These are phyloP conservation scores for Morelia viridis DNA, from an alignment of 2,797 vertebrate genomes.

Conservation along the genomic window DNA sequence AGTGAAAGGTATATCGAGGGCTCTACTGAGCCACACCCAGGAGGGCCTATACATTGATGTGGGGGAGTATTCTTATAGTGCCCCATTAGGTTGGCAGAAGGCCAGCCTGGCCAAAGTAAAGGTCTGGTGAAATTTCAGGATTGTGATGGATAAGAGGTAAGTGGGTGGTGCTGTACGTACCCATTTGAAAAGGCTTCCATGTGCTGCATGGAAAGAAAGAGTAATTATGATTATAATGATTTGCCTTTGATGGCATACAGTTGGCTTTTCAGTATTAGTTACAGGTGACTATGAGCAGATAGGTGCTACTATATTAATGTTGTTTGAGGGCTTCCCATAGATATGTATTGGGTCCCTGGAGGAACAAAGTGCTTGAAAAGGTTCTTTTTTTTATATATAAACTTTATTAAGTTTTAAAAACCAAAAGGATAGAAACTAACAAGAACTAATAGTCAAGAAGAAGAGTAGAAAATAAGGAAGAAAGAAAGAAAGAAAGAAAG, in stretches of 20 bases:
- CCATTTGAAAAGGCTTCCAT: not conserved
- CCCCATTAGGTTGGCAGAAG: not conserved
- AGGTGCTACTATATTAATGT: not conserved
- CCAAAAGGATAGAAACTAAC: no score
- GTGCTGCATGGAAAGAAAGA: not conserved
- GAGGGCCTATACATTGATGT: not conserved
- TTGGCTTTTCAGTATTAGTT: not conserved
- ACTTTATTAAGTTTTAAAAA: no score
- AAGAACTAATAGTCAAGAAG: no score
- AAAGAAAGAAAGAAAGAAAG: no score
- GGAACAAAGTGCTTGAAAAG: not conserved
- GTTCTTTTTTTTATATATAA: no score
- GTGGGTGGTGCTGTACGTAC: not conserved
- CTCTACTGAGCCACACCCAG: not conserved
- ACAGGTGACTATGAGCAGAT: not conserved
- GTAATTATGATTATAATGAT: not conserved
- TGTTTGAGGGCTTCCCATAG: not conserved
- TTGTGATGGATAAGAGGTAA: not conserved
- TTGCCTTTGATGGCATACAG: not conserved
- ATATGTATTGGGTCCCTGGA: not conserved
- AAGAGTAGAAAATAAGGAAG: no score
- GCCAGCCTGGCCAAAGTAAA: not conserved
- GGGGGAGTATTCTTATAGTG: not conserved
- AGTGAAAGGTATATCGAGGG: not conserved
- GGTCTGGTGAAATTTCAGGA: not conserved